These are phyloP conservation scores for Cochlearius cochlearius DNA, from an alignment of 2,113 vertebrate genomes.

Conservation along the genomic window DNA sequence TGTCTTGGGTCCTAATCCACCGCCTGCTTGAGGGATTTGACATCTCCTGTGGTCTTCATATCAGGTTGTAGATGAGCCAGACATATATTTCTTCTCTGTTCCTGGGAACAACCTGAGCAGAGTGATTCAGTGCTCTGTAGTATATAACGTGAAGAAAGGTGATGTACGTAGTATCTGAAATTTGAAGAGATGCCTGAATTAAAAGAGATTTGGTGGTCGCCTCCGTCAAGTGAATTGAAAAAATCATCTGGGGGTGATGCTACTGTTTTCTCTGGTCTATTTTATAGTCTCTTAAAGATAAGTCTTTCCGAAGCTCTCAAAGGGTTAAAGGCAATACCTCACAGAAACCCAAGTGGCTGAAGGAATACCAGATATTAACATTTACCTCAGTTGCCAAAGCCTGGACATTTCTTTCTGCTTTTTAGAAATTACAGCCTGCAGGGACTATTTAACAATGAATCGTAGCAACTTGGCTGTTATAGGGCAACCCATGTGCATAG, in stretches of 20 bases:
- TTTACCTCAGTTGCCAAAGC: slow-evolving; percentile 30
- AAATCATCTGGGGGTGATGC: neutral
- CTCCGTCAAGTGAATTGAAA: neutral
- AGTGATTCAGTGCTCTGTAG: neutral
- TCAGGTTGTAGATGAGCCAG: neutral
- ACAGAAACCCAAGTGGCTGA: neutral
- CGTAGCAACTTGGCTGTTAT: slow-evolving; percentile 18
- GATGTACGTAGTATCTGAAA: neutral
- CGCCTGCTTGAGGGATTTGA: neutral
- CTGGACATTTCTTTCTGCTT: neutral
- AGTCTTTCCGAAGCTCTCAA: neutral
- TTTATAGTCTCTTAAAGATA: neutral
- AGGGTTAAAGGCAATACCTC: neutral
- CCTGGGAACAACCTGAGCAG: neutral
- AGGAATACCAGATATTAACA: slow-evolving; percentile 34
- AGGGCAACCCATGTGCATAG: neutral
- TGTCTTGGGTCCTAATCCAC: neutral
- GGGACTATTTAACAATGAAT: slow-evolving; percentile 36
- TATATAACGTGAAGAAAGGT: neutral
- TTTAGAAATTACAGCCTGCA: slow-evolving; percentile 26
- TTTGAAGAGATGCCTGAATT: neutral
- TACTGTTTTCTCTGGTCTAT: neutral
- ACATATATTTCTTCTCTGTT: neutral
- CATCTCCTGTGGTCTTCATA: neutral
- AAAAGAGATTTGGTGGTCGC: neutral